Evolutionary conservation across 2,888 invertebrate species (phyloP), one percentile per base, ranked within the genome.

Genomic region (Parnassius apollo): DNA sequence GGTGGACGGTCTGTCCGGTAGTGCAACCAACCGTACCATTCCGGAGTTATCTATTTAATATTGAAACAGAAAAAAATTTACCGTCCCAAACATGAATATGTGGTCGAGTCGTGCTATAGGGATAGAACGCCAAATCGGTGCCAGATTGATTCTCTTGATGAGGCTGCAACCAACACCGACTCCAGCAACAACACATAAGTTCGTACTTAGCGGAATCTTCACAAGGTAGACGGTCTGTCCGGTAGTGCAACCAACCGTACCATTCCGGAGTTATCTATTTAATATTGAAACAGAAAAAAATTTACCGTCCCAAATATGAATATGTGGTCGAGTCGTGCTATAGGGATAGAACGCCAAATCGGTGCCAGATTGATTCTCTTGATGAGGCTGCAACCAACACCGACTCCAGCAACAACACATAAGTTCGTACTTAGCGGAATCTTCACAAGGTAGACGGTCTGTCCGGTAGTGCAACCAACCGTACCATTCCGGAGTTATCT

Each of bases 21-120:
- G 85, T 99, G 99, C 76, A 99, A 92, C 99, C 99, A 99, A 44
- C 98, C 97, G 81, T 83, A 98, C 99, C 99, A 99, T 82, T 99
- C 98, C 0, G 98, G 94, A 0, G 98, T 96, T n/a, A n/a, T n/a
- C n/a, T n/a, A n/a, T n/a, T n/a, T 44, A 11, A 44, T 44, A 44
- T 44, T 7, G 3, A 44, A 44, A 44, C 11, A 44, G 10, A 9
- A 44, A 9, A 44, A 44, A 0, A 11, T 11, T 11, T 72, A 90
- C 89, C 88, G 46, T 88, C 84, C 89, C 89, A 90, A 2, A 75
- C 68, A 11, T 66, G 13, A 35, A 85, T 69, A 9, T 70, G 68
- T 0, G 69, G 53, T 45, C 61, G 72, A 0, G 78, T 80, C 1
- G 89, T 88, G 48, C 75, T 76, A 53, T 83, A 90, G 0, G 88